These are phyloP conservation scores for Hybognathus amarus DNA, from an alignment of 2,797 vertebrate genomes.

Conservation along the genomic window DNA sequence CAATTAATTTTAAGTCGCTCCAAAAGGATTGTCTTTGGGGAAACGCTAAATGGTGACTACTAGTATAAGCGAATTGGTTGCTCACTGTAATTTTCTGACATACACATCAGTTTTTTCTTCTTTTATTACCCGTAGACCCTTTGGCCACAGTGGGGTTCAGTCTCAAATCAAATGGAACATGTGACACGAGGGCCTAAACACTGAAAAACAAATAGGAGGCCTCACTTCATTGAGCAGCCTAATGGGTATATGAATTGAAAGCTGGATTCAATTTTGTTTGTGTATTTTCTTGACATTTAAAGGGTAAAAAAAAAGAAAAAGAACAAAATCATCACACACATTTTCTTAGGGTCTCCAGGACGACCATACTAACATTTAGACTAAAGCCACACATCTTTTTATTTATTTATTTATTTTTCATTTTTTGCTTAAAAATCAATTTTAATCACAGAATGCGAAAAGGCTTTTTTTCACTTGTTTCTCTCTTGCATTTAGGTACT, in stretches of 20 bases:
- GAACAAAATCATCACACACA: conserved; percentile 25
- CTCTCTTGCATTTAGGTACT: not conserved
- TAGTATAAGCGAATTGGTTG: not conserved
- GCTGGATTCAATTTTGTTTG: conserved; percentile 68
- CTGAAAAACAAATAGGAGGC: conserved; percentile 62
- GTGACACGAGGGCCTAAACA: conserved; percentile 57
- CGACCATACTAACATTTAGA: conserved; percentile 40
- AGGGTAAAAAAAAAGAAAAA: conserved; percentile 40
- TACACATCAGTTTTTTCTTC: not conserved
- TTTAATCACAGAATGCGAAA: conserved; percentile 10
- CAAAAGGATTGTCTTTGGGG: conserved; percentile 1
- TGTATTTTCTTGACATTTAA: conserved; percentile 75
- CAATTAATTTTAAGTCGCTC: not conserved
- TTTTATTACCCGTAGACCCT: conserved; percentile 22
- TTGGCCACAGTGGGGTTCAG: conserved; percentile 16
- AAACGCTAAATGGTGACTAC: not conserved
- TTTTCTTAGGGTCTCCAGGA: conserved; percentile 50
- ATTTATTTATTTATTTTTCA: not conserved
- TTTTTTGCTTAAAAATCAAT: conserved; percentile 29
- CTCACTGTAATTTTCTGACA: not conserved
- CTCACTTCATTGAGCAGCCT: conserved; percentile 69
- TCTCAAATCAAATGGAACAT: conserved; percentile 58
- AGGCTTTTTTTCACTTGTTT: not conserved
- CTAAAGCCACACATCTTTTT: not conserved
- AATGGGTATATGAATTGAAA: conserved; percentile 65